Percentiles rank a stretch among this genome's conserved stretches.
Evolutionary conservation across 1,140 invertebrate genomes (phyloP).

Genomic region (Lucilia cuprina): DNA sequence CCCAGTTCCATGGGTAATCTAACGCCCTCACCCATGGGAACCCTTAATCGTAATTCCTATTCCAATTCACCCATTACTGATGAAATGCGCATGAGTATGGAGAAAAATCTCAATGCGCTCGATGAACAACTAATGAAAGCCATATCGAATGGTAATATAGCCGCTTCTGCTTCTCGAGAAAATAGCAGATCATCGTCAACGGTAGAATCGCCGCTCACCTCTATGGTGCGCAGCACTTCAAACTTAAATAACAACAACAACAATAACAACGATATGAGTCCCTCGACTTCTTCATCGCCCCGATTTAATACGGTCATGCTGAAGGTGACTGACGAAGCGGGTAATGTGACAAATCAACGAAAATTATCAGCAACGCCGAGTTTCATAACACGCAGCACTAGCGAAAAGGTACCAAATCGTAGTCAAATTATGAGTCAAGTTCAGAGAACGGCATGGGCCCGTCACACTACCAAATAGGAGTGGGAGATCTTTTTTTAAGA

Average conservation of each 20-base stretch:
- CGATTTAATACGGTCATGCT: conserved; percentile 48
- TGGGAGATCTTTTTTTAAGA: conserved; percentile 26
- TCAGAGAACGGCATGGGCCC: conserved; percentile 79
- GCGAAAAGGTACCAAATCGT: conserved; percentile 81
- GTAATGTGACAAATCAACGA: conserved; percentile 53
- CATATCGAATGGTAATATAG: conserved; percentile 61
- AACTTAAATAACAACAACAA: conserved; percentile 47
- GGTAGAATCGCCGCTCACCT: conserved; percentile 49
- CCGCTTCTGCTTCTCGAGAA: conserved; percentile 50
- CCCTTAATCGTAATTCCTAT: conserved; percentile 58
- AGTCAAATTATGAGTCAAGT: conserved; percentile 85
- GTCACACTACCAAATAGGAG: conserved; percentile 83
- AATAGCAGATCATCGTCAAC: conserved; percentile 57
- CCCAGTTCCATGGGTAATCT: conserved; percentile 44
- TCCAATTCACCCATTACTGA: conserved; percentile 50
- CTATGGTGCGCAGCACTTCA: conserved; percentile 45
- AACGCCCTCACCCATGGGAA: conserved; percentile 55
- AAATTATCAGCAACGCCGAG: conserved; percentile 61
- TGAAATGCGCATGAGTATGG: conserved; percentile 56
- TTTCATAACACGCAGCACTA: conserved; percentile 80
- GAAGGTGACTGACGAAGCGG: conserved; percentile 59
- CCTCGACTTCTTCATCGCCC: conserved; percentile 37
- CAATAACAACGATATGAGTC: conserved; percentile 47
- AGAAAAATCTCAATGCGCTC: conserved; percentile 58
- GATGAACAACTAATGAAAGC: conserved; percentile 70